These are phyloP conservation scores for Actinopyga echinites DNA, from an alignment of 53 echinoderm and acorn worm genomes.

Conservation along the genomic window DNA sequence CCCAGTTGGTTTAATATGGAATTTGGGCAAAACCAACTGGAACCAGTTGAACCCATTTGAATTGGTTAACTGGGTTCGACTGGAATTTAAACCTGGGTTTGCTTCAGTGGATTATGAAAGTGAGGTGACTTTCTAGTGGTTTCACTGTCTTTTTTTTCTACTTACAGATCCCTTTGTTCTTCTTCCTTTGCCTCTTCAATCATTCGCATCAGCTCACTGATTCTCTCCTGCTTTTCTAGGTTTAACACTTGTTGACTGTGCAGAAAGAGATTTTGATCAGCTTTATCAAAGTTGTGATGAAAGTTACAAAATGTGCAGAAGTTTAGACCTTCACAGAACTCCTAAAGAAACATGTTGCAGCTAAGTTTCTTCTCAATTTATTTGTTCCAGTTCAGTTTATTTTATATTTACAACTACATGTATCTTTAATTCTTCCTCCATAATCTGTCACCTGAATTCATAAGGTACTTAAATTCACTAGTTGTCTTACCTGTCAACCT, in stretches of 20 bases:
- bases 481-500: conserved; percentile 68
- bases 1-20: no score
- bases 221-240: conserved; percentile 55
- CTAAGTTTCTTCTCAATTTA: no score
- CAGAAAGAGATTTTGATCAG: not conserved
- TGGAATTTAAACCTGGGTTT: no score
- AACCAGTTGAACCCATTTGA: no score
- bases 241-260: conserved; percentile 68
- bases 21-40: no score
- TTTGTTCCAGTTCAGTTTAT: not conserved
- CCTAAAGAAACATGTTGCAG: no score
- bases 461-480: not conserved
- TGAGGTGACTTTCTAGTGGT: not conserved
- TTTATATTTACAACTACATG: not conserved
- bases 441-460: not conserved
- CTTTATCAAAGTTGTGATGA: no score
- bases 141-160: not conserved
- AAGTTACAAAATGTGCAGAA: no score
- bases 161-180: conserved; percentile 77
- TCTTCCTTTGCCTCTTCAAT: conserved; percentile 48
- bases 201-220: conserved; percentile 38
- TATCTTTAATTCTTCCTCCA: not conserved
- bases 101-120: conserved; percentile 60
- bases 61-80: no score
- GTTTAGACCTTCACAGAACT: no score